Evolutionary conservation across 2,113 vertebrate genomes (phyloP).

Genomic region (Myxocyprinus asiaticus): DNA sequence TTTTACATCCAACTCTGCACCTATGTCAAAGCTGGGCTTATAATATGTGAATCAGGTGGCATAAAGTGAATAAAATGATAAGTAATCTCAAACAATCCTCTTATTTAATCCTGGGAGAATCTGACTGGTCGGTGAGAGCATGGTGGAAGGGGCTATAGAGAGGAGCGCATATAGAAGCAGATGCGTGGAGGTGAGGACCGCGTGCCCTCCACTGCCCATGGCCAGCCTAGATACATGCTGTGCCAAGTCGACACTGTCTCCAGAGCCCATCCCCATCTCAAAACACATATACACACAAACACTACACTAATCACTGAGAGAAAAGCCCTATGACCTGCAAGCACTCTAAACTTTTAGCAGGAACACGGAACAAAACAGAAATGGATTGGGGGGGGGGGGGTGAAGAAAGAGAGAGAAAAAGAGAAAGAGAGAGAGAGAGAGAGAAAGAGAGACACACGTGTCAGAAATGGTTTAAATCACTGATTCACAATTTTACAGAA

Average conservation of each 20-base stretch:
- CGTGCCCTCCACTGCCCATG: constrained; percentile 42
- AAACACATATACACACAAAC: constrained; percentile 1
- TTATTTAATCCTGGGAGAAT: constrained; percentile 34
- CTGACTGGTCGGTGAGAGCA: constrained; percentile 1
- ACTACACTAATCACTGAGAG: constrained; percentile 1
- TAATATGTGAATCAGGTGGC: too few relatives aligned
- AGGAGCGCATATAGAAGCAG: not conserved
- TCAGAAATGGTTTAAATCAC: too few relatives aligned
- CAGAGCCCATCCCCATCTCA: not conserved
- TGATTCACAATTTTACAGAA: too few relatives aligned
- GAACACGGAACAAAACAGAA: constrained; percentile 17
- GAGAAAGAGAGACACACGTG: too few relatives aligned
- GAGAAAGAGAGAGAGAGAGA: too few relatives aligned
- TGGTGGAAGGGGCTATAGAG: constrained; percentile 23
- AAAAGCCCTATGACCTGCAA: constrained; percentile 16
- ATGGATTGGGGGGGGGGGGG: too few relatives aligned
- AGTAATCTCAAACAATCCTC: constrained; percentile 49
- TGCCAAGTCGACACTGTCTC: not conserved
- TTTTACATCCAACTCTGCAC: too few relatives aligned
- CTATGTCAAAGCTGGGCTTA: too few relatives aligned
- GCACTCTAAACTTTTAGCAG: constrained; percentile 12
- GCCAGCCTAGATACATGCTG: constrained; percentile 45
- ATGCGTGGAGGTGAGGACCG: constrained; percentile 28
- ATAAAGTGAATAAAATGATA: constrained; percentile 39
- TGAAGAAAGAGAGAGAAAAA: too few relatives aligned